These are phyloP conservation scores for Tanaodytes sp. DNA, from an alignment of 2,888 invertebrate genomes.

Conservation along the genomic window DNA sequence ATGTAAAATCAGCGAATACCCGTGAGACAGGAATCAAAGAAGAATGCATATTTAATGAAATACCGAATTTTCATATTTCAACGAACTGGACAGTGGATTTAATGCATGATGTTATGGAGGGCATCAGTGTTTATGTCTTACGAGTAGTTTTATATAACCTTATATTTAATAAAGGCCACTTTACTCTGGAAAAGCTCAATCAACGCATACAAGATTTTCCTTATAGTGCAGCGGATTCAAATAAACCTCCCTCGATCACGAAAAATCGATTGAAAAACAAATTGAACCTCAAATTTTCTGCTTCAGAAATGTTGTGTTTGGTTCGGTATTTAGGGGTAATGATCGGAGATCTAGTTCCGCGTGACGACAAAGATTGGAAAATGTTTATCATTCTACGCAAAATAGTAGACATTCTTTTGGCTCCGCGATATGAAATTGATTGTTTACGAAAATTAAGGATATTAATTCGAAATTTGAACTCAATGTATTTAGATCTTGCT, in stretches of 20 bases:
- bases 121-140: constrained; percentile 5
- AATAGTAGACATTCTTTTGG: constrained; percentile 12
- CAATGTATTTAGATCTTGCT: neutral
- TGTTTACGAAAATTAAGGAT: neutral
- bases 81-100: constrained; percentile 5
- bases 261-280: neutral
- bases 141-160: constrained; percentile 1
- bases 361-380: constrained; percentile 3
- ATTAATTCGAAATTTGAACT: constrained; percentile 5
- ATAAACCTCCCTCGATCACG: constrained; percentile 7
- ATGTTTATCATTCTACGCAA: neutral
- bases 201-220: neutral
- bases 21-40: constrained; percentile 16
- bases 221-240: constrained; percentile 1
- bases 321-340: constrained; percentile 13
- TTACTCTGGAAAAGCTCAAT: constrained; percentile 11
- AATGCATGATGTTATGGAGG: constrained; percentile 27
- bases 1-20: neutral
- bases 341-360: constrained; percentile 6
- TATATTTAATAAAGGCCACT: neutral
- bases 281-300: constrained; percentile 14
- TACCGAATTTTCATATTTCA: constrained; percentile 7
- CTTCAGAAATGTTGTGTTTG: constrained; percentile 11
- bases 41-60: constrained; percentile 7
- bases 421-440: constrained; percentile 5